Conservation (phyloP, 1,140 invertebrate species). For the Latrodectus geometricus region DNA sequence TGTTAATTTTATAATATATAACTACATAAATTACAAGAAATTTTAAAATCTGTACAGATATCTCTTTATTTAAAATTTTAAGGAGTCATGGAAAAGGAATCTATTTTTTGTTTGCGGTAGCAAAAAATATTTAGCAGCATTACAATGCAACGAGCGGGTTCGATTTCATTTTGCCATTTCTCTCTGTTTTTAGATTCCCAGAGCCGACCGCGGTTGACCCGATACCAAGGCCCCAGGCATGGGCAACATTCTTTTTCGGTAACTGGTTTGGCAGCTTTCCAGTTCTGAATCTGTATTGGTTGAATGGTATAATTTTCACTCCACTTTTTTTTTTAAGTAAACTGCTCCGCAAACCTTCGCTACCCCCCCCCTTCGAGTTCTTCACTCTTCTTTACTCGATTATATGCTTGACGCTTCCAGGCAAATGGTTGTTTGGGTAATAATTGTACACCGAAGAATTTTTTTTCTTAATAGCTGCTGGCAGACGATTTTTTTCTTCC, state of each 20-base stretch:
- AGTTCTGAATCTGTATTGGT: conserved; percentile 35
- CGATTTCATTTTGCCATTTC: conserved; percentile 28
- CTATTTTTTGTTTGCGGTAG: too few species aligned
- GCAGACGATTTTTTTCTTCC: not conserved
- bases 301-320: conserved; percentile 48
- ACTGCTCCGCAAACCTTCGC: not conserved
- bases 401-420: conserved; percentile 35
- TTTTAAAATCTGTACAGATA: too few species aligned
- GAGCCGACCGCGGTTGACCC: conserved; percentile 44
- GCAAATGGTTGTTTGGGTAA: conserved; percentile 58
- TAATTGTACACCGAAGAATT: conserved; percentile 36
- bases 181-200: conserved; percentile 2
- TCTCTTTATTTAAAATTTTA: too few species aligned
- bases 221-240: not conserved
- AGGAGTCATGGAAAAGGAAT: too few species aligned
- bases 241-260: conserved; percentile 32
- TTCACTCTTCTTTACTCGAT: conserved; percentile 46
- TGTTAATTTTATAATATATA: too few species aligned
- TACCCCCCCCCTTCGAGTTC: not conserved
- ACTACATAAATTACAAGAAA: too few species aligned
- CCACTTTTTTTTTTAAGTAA: conserved; percentile 36
- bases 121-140: too few species aligned
- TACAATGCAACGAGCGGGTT: not conserved
- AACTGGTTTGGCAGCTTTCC: conserved; percentile 60
- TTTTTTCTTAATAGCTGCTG: not conserved